Percentiles rank a stretch among this genome's conserved stretches.
These are phyloP conservation scores for Notamacropus eugenii DNA, from an alignment of 2,797 vertebrate species.

Conservation along the genomic window DNA sequence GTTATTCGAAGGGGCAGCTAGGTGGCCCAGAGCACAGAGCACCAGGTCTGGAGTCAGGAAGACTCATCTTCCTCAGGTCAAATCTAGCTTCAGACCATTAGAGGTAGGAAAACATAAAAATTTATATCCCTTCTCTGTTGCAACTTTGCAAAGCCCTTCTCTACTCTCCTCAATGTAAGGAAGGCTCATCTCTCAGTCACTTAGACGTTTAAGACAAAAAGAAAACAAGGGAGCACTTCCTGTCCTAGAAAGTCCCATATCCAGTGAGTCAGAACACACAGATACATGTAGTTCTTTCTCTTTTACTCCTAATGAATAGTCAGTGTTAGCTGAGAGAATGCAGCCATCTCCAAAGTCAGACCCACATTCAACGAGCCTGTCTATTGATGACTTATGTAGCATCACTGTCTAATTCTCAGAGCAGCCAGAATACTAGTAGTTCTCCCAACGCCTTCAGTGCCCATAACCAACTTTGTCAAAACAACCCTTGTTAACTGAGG, in stretches of 20 bases:
- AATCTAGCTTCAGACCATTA: too few relatives aligned
- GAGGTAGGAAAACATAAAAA: neutral
- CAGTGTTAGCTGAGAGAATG: neutral
- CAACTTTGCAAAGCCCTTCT: neutral
- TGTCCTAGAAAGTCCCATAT: neutral
- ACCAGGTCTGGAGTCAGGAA: too few relatives aligned
- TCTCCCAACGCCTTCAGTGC: neutral
- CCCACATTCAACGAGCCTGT: neutral
- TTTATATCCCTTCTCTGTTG: neutral
- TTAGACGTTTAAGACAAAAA: neutral
- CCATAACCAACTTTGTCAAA: neutral
- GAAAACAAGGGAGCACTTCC: neutral
- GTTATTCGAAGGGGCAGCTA: too few relatives aligned
- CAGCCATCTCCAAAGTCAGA: neutral
- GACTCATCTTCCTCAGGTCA: too few relatives aligned
- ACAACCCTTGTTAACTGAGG: neutral
- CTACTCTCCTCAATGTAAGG: neutral
- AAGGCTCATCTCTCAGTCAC: neutral
- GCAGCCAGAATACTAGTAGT: neutral
- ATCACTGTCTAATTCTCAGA: neutral
- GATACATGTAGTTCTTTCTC: neutral
- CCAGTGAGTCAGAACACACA: neutral
- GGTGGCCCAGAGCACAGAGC: too few relatives aligned
- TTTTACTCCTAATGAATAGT: neutral
- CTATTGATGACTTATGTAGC: neutral